These are phyloP conservation scores for Adoxophyes honmai DNA, from an alignment of 1,140 invertebrate species.

Conservation along the genomic window DNA sequence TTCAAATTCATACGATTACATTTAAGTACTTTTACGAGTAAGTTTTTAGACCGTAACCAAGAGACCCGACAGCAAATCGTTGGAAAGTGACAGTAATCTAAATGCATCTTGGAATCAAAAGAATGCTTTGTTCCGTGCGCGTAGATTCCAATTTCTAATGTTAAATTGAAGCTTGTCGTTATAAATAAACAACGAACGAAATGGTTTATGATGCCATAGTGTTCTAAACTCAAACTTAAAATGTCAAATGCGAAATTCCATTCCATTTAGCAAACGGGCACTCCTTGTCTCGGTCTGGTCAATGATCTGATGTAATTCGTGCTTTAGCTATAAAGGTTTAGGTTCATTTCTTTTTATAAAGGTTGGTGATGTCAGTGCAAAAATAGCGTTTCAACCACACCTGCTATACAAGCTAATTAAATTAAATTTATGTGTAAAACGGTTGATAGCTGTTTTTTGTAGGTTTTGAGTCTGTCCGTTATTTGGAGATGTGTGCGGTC, in stretches of 20 bases:
- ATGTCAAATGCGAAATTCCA: constrained; percentile 33
- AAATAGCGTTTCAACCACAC: constrained; percentile 3
- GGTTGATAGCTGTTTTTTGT: constrained; percentile 4
- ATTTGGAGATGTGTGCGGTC: background rate
- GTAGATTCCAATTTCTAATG: background rate
- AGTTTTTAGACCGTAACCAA: constrained; percentile 15
- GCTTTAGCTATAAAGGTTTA: background rate
- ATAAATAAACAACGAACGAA: background rate
- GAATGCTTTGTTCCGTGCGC: background rate
- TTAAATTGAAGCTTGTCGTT: background rate
- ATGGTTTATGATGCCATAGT: background rate
- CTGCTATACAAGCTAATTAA: constrained; percentile 5
- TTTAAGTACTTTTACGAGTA: background rate
- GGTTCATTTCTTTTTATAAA: constrained; percentile 1
- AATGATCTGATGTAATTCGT: background rate
- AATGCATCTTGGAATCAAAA: background rate
- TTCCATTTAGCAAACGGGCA: constrained; percentile 27
- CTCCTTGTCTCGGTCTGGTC: background rate
- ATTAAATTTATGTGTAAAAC: constrained; percentile 12
- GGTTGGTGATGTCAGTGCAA: constrained; percentile 3
- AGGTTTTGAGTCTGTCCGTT: constrained; percentile 1
- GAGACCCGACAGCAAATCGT: constrained; percentile 5
- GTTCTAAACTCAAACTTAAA: constrained; percentile 24
- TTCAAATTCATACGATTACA: background rate
- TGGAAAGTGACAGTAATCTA: constrained; percentile 13